Conservation (phyloP, 2,797 vertebrate genomes). For the Phoeniculus purpureus region DNA sequence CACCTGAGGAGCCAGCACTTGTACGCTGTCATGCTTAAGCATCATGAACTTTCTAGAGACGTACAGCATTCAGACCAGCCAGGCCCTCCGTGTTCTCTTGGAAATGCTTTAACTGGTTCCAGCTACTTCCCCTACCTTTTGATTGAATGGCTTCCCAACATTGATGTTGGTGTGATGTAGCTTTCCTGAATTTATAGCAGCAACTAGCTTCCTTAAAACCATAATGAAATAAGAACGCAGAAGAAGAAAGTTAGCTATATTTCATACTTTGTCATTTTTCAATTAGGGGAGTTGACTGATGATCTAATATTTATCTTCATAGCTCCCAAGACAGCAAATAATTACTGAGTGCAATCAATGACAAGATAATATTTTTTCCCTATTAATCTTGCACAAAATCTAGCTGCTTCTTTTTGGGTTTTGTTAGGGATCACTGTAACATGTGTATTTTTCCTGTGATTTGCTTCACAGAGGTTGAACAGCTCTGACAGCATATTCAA, state of each 20-base stretch:
- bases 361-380: conserved; percentile 22
- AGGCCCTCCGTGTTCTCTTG: background rate
- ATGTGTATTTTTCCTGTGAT: conserved; percentile 33
- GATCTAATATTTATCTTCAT: conserved; percentile 68
- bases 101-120: background rate
- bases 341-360: conserved; percentile 65
- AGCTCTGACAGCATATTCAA: conserved; percentile 26
- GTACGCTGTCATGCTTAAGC: background rate
- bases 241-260: conserved; percentile 21
- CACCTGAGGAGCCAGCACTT: background rate
- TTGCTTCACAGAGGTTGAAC: conserved; percentile 57
- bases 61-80: background rate
- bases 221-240: conserved; percentile 3
- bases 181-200: background rate
- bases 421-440: background rate
- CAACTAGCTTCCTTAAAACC: background rate
- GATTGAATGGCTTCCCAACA: background rate
- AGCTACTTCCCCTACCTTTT: background rate
- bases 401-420: conserved; percentile 34
- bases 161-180: background rate
- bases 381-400: conserved; percentile 69
- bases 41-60: background rate
- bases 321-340: conserved; percentile 59
- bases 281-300: conserved; percentile 52
- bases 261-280: conserved; percentile 45